Conservation (phyloP, 1,140 invertebrate species). For the Drosophila tsacasi region DNA sequence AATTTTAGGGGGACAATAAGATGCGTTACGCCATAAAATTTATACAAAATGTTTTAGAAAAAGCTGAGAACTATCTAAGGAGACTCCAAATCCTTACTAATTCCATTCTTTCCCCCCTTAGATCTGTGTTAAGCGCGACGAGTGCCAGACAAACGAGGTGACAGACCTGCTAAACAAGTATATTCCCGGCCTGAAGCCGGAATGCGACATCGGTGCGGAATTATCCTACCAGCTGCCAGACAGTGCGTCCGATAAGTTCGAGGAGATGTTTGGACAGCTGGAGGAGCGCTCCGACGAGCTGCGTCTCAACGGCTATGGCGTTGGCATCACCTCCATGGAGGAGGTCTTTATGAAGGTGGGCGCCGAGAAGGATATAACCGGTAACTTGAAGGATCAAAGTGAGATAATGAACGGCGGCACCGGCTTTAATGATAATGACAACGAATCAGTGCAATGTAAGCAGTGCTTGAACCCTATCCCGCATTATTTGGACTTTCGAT, state of each 20-base stretch:
- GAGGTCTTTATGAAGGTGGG: constrained; percentile 91
- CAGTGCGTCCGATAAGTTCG: constrained; percentile 57
- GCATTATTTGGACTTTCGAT: constrained; percentile 16
- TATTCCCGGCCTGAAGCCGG: constrained; percentile 72
- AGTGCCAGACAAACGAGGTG: constrained; percentile 60
- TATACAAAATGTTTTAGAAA: too few relatives aligned
- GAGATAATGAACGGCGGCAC: constrained; percentile 53
- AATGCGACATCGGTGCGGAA: constrained; percentile 76
- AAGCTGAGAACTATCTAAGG: too few relatives aligned
- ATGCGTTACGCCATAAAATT: too few relatives aligned
- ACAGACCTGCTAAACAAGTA: constrained; percentile 66
- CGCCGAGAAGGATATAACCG: constrained; percentile 58
- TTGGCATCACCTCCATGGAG: constrained; percentile 97
- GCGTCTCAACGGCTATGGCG: constrained; percentile 92
- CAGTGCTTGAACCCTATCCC: constrained; percentile 42
- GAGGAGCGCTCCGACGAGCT: constrained; percentile 58
- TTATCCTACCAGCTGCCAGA: constrained; percentile 75
- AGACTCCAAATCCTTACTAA: background rate
- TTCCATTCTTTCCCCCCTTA: background rate
- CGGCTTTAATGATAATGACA: constrained; percentile 49
- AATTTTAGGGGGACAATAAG: background rate
- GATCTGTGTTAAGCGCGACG: constrained; percentile 79
- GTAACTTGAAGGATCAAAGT: constrained; percentile 33
- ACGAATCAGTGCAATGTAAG: constrained; percentile 74
- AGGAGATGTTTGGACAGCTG: constrained; percentile 72